phyloP scores from a whole-genome alignment of 2,113 vertebrate genomes.

The Elgaria multicarinata region DNA sequence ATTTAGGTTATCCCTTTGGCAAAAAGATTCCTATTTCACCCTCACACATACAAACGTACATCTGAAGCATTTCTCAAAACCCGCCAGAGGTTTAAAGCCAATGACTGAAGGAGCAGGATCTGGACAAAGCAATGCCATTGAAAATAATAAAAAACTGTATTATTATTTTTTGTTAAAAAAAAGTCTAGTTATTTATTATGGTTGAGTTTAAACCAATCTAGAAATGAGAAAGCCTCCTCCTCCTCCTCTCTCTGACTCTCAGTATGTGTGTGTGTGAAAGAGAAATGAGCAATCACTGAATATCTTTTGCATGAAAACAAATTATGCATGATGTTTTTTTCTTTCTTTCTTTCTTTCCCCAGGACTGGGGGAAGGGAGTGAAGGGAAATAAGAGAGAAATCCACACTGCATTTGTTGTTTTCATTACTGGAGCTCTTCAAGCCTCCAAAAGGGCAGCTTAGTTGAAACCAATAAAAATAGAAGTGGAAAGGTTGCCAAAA shows the following conservation, averaged over 20 bases:
- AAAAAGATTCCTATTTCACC: constrained; percentile 59
- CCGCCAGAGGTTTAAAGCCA: too few relatives aligned
- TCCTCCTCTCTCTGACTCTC: background rate
- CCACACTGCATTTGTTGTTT: constrained; percentile 16
- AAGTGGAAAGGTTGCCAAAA: constrained; percentile 77
- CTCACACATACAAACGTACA: constrained; percentile 31
- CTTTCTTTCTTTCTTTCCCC: too few relatives aligned
- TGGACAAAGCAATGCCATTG: too few relatives aligned
- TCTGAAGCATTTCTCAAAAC: constrained; percentile 62
- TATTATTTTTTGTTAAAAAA: too few relatives aligned
- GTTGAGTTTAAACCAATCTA: too few relatives aligned
- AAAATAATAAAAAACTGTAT: background rate
- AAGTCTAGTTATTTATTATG: background rate
- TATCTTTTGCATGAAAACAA: background rate
- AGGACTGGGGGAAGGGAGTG: rapidly evolving
- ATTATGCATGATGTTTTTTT: background rate
- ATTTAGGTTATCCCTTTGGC: constrained; percentile 41
- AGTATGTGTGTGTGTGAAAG: background rate
- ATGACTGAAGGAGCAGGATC: background rate
- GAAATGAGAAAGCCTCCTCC: too few relatives aligned
- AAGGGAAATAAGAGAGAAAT: background rate
- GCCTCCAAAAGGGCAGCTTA: constrained; percentile 75
- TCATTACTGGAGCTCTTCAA: constrained; percentile 71
- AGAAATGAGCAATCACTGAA: too few relatives aligned
- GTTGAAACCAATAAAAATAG: constrained; percentile 80